These are phyloP conservation scores for Zonotrichia albicollis DNA, from an alignment of 2,797 vertebrate species.

Conservation along the genomic window DNA sequence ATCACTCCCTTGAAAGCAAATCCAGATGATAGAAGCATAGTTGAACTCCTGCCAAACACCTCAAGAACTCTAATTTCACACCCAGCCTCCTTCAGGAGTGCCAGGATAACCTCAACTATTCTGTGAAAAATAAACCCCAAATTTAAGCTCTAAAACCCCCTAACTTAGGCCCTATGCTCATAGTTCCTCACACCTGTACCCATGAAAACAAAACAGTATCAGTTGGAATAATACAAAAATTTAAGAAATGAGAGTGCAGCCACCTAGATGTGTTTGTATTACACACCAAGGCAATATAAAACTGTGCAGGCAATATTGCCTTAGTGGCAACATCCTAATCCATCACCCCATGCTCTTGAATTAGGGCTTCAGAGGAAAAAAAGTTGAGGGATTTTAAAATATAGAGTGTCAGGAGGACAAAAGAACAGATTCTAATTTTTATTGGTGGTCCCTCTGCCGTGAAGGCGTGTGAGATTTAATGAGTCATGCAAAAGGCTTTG, in stretches of 20 bases:
- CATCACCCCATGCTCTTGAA: neutral
- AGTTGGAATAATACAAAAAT: neutral
- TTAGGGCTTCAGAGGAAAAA: neutral
- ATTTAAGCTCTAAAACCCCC: neutral
- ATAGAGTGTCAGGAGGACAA: neutral
- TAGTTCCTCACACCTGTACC: neutral
- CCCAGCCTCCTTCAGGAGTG: neutral
- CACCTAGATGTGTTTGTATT: neutral
- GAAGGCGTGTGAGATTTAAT: neutral
- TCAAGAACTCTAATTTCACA: conserved; percentile 46
- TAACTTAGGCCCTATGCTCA: neutral
- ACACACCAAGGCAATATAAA: neutral
- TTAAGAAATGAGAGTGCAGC: neutral
- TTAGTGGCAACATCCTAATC: neutral
- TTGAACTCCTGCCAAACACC: conserved; percentile 45
- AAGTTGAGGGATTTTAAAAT: neutral
- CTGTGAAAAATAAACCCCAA: neutral
- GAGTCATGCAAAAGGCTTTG: neutral
- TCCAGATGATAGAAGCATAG: conserved; percentile 42
- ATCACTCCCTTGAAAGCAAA: conserved; percentile 52
- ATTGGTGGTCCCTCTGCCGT: neutral
- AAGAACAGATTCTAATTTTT: neutral
- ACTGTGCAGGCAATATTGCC: neutral
- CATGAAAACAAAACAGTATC: neutral
- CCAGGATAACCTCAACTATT: conserved; percentile 19